Evolutionary conservation across 1,140 invertebrate genomes (phyloP).

Genomic region (Cryptotermes secundus): DNA sequence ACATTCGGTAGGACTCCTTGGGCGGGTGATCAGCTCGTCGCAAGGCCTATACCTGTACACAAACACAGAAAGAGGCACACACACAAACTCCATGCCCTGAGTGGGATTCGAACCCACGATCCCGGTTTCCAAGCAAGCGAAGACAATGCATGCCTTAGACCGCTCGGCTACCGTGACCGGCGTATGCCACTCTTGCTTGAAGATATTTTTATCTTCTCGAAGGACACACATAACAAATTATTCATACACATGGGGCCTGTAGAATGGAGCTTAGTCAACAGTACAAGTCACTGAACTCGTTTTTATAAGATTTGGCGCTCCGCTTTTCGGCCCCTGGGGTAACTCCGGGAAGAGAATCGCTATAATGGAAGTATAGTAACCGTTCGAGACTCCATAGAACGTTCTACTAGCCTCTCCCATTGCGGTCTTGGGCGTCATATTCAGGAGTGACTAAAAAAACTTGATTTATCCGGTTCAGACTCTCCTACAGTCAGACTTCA

Average conservation of each 20-base stretch:
- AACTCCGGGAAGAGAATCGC: neutral
- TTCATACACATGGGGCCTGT: neutral
- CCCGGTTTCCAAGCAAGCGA: no score
- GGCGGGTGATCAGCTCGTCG: no score
- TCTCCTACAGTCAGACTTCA: neutral
- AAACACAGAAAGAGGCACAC: no score
- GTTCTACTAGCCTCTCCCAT: neutral
- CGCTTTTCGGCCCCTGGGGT: neutral
- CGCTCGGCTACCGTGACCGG: no score
- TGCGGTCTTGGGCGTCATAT: neutral
- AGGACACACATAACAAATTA: constrained; percentile 6
- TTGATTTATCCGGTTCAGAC: neutral
- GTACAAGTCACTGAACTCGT: neutral
- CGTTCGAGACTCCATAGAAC: neutral
- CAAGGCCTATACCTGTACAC: no score
- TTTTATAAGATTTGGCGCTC: neutral
- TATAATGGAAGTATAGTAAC: neutral
- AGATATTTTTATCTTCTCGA: neutral
- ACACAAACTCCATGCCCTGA: no score
- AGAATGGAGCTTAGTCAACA: constrained; percentile 9
- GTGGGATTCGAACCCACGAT: no score
- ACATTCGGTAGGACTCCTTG: no score
- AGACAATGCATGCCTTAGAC: no score
- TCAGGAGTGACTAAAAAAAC: neutral
- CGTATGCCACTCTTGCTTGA: neutral